Conservation (phyloP, 2,888 invertebrate genomes). For the Dolomedes plantarius region DNA sequence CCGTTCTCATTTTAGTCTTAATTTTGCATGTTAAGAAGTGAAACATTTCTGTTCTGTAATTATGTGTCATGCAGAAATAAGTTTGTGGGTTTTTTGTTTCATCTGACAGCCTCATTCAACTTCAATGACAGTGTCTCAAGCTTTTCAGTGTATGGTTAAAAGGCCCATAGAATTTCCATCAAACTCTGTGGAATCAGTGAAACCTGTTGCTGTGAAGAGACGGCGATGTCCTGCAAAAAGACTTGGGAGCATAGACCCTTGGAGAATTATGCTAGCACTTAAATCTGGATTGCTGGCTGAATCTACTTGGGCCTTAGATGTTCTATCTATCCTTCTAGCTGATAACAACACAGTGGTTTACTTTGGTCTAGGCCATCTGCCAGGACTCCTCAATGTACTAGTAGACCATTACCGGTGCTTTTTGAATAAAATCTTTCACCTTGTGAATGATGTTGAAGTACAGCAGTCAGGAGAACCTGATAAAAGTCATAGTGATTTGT, state of each 20-base stretch:
- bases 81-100: too few relatives aligned
- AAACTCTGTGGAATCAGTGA: conserved; percentile 95
- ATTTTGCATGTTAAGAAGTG: too few relatives aligned
- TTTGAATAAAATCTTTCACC: conserved; percentile 63
- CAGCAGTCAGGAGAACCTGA: conserved; percentile 41
- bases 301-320: conserved; percentile 98
- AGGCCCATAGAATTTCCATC: conserved; percentile 91
- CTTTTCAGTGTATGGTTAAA: conserved; percentile 76
- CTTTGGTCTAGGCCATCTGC: conserved; percentile 93
- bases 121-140: conserved; percentile 24
- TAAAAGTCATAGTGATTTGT: conserved; percentile 77
- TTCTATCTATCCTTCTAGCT: conserved; percentile 94
- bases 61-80: too few relatives aligned
- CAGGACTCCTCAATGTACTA: conserved; percentile 92
- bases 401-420: conserved; percentile 89
- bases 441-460: conserved; percentile 69
- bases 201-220: conserved; percentile 90
- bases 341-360: conserved; percentile 96
- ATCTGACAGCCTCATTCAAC: conserved; percentile 53
- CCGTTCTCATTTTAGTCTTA: too few relatives aligned
- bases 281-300: conserved; percentile 96
- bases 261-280: conserved; percentile 98
- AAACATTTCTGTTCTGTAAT: too few relatives aligned
- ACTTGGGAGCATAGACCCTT: conserved; percentile 94
- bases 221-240: conserved; percentile 89